phyloP scores from a whole-genome alignment of 2,113 vertebrate species.

The Cranoglanis bouderius region DNA sequence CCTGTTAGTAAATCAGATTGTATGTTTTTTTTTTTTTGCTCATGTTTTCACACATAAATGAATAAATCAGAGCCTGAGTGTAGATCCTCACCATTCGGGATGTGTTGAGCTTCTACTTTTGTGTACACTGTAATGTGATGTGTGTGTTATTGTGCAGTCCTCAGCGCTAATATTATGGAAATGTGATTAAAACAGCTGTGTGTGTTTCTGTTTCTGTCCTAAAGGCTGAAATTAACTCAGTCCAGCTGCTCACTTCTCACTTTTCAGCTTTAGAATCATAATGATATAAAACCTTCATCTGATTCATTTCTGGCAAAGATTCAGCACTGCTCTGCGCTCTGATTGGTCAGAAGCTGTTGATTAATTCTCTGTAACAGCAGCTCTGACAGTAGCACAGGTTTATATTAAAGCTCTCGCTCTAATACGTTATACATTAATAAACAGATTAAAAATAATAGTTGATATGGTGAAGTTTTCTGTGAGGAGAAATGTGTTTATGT shows the following conservation, averaged over 20 bases:
- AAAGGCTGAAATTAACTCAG: background rate
- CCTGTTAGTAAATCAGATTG: background rate
- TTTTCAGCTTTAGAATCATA: background rate
- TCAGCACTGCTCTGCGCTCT: fast-evolving
- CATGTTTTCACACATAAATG: background rate
- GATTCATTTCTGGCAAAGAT: background rate
- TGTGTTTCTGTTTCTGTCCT: background rate
- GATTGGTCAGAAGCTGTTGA: constrained; percentile 7
- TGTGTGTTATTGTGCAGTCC: background rate
- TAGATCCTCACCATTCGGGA: background rate
- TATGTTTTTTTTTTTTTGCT: too few relatives aligned
- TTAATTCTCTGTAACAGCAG: background rate
- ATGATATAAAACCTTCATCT: background rate
- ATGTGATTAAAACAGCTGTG: background rate
- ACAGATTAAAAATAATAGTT: too few relatives aligned
- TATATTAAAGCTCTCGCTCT: background rate
- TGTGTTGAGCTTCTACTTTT: background rate
- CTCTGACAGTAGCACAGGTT: background rate
- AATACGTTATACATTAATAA: too few relatives aligned
- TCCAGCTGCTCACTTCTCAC: background rate
- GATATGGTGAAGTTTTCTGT: too few relatives aligned
- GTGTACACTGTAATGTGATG: background rate
- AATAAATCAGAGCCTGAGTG: background rate
- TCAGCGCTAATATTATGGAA: background rate
- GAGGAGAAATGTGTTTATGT: too few relatives aligned